Conservation (phyloP, 2,888 invertebrate species). For the Drosophila nr. perissopoda region DNA sequence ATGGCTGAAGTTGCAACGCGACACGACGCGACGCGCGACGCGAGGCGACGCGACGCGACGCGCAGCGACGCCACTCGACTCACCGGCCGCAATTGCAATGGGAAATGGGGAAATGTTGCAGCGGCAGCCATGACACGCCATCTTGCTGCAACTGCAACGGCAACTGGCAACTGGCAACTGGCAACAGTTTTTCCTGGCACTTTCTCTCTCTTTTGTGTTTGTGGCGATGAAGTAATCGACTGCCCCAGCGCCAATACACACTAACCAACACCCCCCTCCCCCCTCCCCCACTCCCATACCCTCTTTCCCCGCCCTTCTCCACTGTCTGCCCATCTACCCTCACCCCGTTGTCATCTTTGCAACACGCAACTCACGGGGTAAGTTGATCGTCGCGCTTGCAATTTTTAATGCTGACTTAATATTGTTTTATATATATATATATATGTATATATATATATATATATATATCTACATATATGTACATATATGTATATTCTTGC, state of each 20-base stretch:
- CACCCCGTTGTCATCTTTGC: constrained; percentile 2
- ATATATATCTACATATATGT: not conserved
- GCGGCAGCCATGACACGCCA: constrained; percentile 69
- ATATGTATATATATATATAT: not conserved
- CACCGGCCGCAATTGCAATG: constrained; percentile 54
- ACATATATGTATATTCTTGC: not conserved
- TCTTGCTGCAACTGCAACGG: constrained; percentile 57
- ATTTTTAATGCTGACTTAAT: constrained; percentile 58
- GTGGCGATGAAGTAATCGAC: constrained; percentile 70
- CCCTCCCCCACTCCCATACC: not conserved
- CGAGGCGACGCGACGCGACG: constrained; percentile 15
- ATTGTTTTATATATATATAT: not conserved
- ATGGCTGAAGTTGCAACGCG: constrained; percentile 78
- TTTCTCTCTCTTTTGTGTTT: constrained; percentile 63
- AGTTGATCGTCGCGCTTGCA: constrained; percentile 55
- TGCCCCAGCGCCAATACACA: constrained; percentile 22
- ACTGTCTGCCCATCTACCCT: not conserved
- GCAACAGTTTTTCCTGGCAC: constrained; percentile 70
- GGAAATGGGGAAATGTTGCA: constrained; percentile 76
- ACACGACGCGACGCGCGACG: constrained; percentile 19
- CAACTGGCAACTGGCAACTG: constrained; percentile 29
- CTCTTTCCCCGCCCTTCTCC: not conserved
- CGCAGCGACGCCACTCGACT: constrained; percentile 21
- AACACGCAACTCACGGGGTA: constrained; percentile 38
- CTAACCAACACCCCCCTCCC: not conserved